phyloP scores from a whole-genome alignment of 2,888 invertebrate genomes.

The Diarsia brunnea region DNA sequence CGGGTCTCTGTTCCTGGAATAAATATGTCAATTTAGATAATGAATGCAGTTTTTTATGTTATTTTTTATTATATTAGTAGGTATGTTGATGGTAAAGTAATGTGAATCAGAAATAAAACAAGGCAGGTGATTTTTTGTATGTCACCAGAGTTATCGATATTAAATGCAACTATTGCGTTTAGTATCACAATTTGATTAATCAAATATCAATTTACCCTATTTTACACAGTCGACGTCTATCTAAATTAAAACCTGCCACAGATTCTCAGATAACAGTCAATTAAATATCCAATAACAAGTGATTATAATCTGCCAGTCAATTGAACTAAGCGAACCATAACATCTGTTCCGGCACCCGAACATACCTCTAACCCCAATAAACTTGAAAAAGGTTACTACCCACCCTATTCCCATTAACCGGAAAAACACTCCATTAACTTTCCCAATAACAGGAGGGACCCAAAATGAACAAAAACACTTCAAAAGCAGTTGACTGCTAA shows the following conservation, averaged over 20 bases:
- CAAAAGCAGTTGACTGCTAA: constrained; percentile 28
- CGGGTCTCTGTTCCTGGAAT: too few relatives aligned
- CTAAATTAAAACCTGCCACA: not conserved
- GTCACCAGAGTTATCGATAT: not conserved
- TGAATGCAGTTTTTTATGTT: too few relatives aligned
- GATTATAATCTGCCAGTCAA: constrained; percentile 27
- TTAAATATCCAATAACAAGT: constrained; percentile 16
- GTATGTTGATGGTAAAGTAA: not conserved
- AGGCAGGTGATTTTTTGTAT: not conserved
- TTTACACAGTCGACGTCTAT: too few relatives aligned
- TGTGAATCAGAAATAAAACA: not conserved
- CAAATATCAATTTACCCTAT: not conserved
- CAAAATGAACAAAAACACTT: constrained; percentile 47
- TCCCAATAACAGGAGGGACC: constrained; percentile 38
- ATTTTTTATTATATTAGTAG: too few relatives aligned
- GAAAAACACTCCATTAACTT: constrained; percentile 63
- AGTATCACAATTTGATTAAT: not conserved
- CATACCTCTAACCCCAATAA: constrained; percentile 38
- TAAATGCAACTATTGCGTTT: not conserved
- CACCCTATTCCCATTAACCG: constrained; percentile 40
- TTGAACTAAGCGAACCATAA: constrained; percentile 32
- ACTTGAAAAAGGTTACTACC: constrained; percentile 25
- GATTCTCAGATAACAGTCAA: constrained; percentile 9
- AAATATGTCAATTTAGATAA: too few relatives aligned
- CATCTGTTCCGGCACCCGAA: constrained; percentile 36